phyloP scores from a whole-genome alignment of 1,140 invertebrate species.

The Micrasema minimum region DNA sequence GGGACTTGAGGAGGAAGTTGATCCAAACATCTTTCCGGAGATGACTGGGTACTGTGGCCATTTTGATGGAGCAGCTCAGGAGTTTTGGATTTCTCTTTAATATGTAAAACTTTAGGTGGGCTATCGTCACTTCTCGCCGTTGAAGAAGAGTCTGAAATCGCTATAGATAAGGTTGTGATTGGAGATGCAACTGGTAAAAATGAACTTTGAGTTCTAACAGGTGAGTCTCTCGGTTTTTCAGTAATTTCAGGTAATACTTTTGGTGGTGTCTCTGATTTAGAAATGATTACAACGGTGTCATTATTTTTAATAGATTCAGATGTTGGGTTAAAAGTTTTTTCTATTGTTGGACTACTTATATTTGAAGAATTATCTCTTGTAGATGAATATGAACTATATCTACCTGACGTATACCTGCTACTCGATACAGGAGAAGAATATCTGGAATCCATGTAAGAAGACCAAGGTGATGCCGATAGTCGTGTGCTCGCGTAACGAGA shows the following conservation, averaged over 20 bases:
- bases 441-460: conserved; percentile 72
- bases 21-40: conserved; percentile 61
- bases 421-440: conserved; percentile 64
- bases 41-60: conserved; percentile 17
- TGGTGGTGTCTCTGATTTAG: background rate
- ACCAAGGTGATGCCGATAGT: conserved; percentile 70
- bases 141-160: conserved; percentile 16
- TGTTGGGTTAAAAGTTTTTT: no score
- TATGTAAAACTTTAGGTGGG: conserved; percentile 9
- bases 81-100: conserved; percentile 41
- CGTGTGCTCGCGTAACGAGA: conserved; percentile 70
- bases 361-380: conserved; percentile 58
- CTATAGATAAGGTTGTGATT: conserved; percentile 5
- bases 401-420: conserved; percentile 61
- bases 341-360: background rate
- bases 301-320: conserved; percentile 1
- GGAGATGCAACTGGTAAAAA: conserved; percentile 2
- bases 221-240: conserved; percentile 18
- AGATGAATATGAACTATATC: conserved; percentile 54
- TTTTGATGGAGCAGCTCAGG: conserved; percentile 22
- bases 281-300: background rate
- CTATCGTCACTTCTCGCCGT: conserved; percentile 30
- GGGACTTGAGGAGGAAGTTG: conserved; percentile 71
- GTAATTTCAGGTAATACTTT: background rate
- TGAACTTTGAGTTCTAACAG: conserved; percentile 19